A percentile compares a stretch with the other conserved stretches of the same genome.
Conservation (phyloP, 2,797 vertebrate species). For the Siniperca obscura region DNA sequence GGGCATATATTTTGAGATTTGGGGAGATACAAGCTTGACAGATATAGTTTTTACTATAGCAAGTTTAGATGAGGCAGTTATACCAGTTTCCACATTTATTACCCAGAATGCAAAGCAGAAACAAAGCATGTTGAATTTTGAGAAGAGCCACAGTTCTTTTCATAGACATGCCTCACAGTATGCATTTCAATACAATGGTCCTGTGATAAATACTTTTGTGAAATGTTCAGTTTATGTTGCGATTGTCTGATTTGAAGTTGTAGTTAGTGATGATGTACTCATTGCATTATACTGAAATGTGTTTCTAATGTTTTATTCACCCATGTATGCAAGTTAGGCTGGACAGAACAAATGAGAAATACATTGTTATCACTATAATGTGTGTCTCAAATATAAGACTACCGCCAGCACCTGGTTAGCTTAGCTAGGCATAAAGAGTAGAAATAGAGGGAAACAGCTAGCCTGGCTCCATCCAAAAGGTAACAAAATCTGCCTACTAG, state of each 20-base stretch:
- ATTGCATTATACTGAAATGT: neutral
- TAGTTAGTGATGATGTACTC: neutral
- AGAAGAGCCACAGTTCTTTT: neutral
- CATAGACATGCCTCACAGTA: neutral
- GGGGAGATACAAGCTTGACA: neutral
- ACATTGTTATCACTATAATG: neutral
- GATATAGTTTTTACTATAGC: neutral
- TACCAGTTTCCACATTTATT: neutral
- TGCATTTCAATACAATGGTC: neutral
- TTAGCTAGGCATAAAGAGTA: neutral
- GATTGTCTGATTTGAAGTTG: neutral
- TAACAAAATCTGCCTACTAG: neutral
- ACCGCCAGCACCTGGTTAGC: neutral
- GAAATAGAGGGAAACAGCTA: neutral
- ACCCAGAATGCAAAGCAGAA: slow-evolving; percentile 8
- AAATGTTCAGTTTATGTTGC: neutral
- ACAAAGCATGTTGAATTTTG: neutral
- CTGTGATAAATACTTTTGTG: neutral
- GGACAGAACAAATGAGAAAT: neutral
- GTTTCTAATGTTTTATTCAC: neutral
- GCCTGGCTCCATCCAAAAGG: too few species aligned
- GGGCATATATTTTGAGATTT: neutral
- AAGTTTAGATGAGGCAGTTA: neutral
- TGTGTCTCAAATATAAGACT: too few species aligned
- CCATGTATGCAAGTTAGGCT: neutral